Base-by-base conservation (phyloP, 2,888 invertebrate genomes). In the Sminthurides aquaticus region DNA sequence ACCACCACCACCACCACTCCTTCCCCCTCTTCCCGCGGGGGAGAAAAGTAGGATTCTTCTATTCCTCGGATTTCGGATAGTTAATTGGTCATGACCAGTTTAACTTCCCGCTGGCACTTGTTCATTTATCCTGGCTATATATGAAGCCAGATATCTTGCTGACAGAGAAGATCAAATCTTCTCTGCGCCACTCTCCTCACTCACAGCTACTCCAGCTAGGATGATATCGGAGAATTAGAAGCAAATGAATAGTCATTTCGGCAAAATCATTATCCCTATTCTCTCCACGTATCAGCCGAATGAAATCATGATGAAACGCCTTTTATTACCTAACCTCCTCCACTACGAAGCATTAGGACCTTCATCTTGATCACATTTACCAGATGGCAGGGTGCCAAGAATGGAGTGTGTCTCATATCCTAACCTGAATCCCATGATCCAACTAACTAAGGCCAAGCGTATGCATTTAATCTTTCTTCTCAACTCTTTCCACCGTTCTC, bases 361-460 rank as follows among this genome's bases (percentile, higher is more conserved):
- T n/a, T 56, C 59, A 34, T 57, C 57, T 62, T 68, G 63, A 65
- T 68, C 64, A 62, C 54, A 24, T 68, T 64, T 43, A 66, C 57
- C 68, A 68, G 68, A 68, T 66, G 67, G 69, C 67, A 61, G 48
- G 49, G 57, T 59, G 67, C 66, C 64, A 69, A 69, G 43, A 43
- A 43, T 11, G 8, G 43, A 43, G 18, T 11, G 11, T 43, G 43
- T 43, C 18, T 43, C 43, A 43, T 11, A 8, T 18, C 18, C 8
- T 43, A 8, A 18, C 43, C 11, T 43, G 11, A 43, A 15, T 20
- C 5, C 22, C 52, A 8, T 52, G 11, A 18, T 20, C n/a, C n/a
- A n/a, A n/a, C n/a, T n/a, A n/a, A n/a, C n/a, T n/a, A n/a, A n/a
- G n/a, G n/a, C n/a, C n/a, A n/a, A n/a, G n/a, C n/a, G n/a, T n/a